These are phyloP conservation scores for Drosophila kurseongensis DNA, from an alignment of 1,140 invertebrate species.

Conservation along the genomic window DNA sequence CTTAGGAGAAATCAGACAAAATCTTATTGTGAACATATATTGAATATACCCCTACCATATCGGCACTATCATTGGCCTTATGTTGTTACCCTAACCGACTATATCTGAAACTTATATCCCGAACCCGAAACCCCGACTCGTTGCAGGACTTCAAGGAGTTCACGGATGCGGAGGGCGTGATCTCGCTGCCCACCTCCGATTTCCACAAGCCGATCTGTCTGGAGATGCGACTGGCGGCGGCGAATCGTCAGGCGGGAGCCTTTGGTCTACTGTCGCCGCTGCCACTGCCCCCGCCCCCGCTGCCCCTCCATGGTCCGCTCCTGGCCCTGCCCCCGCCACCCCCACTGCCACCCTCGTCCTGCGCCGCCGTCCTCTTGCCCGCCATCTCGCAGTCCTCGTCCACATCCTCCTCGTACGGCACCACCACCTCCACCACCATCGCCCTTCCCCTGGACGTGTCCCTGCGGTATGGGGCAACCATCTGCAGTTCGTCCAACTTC, in stretches of 20 bases:
- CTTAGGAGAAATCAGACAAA: too few species aligned
- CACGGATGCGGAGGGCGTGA: slow-evolving; percentile 93
- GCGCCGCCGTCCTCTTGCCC: slow-evolving; percentile 36
- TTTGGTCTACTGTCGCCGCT: slow-evolving; percentile 54
- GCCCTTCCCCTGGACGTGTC: slow-evolving; percentile 77
- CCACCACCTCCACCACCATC: slow-evolving; percentile 79
- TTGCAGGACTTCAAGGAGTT: slow-evolving; percentile 94
- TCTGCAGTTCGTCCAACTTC: slow-evolving; percentile 66
- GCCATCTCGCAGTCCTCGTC: slow-evolving; percentile 79
- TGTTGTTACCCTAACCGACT: neutral
- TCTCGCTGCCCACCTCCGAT: slow-evolving; percentile 92
- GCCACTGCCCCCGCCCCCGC: slow-evolving; percentile 20
- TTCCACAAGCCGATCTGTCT: slow-evolving; percentile 91
- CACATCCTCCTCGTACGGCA: slow-evolving; percentile 80
- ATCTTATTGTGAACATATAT: neutral
- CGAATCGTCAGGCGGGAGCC: slow-evolving; percentile 70
- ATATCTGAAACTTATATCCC: neutral
- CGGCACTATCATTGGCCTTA: neutral
- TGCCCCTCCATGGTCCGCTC: slow-evolving; percentile 18
- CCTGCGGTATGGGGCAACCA: slow-evolving; percentile 58
- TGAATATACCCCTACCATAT: neutral
- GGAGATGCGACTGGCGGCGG: slow-evolving; percentile 87
- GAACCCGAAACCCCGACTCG: neutral
- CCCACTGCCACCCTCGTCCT: slow-evolving; percentile 7
- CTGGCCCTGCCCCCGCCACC: slow-evolving; percentile 40